phyloP scores from a whole-genome alignment of 1,140 invertebrate species.

The Solenopsis fugax region DNA sequence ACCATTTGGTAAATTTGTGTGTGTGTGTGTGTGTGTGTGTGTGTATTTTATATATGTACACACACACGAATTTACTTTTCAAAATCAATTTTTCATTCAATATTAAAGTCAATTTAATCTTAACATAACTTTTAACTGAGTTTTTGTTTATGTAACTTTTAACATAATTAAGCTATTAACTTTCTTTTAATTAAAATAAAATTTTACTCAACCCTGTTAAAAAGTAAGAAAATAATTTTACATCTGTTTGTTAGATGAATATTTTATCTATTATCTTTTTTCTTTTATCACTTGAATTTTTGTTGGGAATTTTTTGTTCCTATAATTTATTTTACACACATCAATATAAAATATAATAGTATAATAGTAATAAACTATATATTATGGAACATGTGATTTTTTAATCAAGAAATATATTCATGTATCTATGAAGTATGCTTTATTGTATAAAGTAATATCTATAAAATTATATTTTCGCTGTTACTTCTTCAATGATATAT shows the following conservation, averaged over 20 bases:
- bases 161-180: too few species aligned
- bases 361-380: background rate
- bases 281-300: background rate
- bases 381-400: constrained; percentile 16
- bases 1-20: too few species aligned
- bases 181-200: too few species aligned
- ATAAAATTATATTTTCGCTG: constrained; percentile 46
- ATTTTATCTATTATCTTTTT: constrained; percentile 19
- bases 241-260: background rate
- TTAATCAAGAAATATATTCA: constrained; percentile 19
- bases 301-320: background rate
- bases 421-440: constrained; percentile 18
- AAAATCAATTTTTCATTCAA: too few species aligned
- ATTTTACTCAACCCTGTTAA: background rate
- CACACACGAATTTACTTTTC: too few species aligned
- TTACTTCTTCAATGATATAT: constrained; percentile 23
- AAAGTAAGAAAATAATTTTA: constrained; percentile 31
- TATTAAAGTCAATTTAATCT: too few species aligned
- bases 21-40: too few species aligned
- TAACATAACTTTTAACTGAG: too few species aligned
- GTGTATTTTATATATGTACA: too few species aligned
- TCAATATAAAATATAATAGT: background rate
- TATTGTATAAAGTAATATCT: constrained; percentile 35
- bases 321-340: background rate
- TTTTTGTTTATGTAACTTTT: too few species aligned